Base-by-base conservation (phyloP, 2,797 vertebrate species). In the Coregonus ussuriensis region DNA sequence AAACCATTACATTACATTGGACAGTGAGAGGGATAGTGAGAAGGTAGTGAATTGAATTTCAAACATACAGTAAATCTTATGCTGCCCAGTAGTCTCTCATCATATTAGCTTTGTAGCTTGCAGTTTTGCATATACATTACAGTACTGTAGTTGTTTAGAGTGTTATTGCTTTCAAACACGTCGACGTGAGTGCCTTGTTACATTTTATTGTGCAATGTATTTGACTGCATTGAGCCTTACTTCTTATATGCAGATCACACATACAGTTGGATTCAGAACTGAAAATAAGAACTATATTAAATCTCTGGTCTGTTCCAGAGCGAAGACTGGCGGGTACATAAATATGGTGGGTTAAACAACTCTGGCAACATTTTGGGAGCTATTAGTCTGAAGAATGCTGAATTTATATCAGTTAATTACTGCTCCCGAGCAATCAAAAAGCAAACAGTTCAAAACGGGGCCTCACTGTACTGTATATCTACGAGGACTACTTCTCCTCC, bases 381-480 rank as follows among this genome's bases (percentile, higher is more conserved):
- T 80, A 81, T 62, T 81, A 31, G 71, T 63, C 68, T 18, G 59
- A 59, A 62, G 78, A 82, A 82, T 74, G 77, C 72, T 73, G 74
- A 66, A 85, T 85, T 84, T 81, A 84, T 82, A 81, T 72, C 37
- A 47, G 52, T 56, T 86, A 86, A 86, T 83, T 83, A 77, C 71
- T 72, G 51, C 75, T 83, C 65, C 18, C 18, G 59, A 25, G 71
- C 78, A 75, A 81, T 83, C 75, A 73, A 35, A 74, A 71, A 68
- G 53, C 18, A 59, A 21, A 65, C 68, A 15, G 56, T 75, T 73
- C 33, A 51, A 77, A 59, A 69, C n/a, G 51, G 70, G 25, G 77
- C 77, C 72, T 56, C 52, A 35, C 54, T 25, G 54, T 41, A 69
- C 65, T 62, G 63, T 68, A 4, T 54, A 79, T 84, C 79, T 81